These are phyloP conservation scores for Trididemnum nubilum DNA, from an alignment of 23 tunicate species.

Conservation along the genomic window DNA sequence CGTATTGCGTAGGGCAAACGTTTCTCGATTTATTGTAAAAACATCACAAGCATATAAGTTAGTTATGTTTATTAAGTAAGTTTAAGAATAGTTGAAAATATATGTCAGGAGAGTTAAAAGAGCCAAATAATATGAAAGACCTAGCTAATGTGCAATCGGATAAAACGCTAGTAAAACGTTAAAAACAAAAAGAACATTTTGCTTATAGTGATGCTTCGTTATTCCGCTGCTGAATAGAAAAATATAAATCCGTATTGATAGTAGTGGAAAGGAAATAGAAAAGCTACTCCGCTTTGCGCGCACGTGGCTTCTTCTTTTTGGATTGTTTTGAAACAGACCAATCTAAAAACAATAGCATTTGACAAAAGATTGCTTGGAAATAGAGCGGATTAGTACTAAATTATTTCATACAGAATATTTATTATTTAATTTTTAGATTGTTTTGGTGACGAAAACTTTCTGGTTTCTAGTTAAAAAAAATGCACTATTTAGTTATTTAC, in stretches of 20 bases:
- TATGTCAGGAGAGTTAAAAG: not conserved
- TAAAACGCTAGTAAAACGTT: not conserved
- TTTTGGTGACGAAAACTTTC: too few relatives aligned
- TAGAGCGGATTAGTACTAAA: not conserved
- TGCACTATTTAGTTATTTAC: too few relatives aligned
- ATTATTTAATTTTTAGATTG: too few relatives aligned
- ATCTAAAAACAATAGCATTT: constrained; percentile 35
- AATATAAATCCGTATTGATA: not conserved
- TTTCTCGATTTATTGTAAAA: not conserved
- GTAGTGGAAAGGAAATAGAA: too few relatives aligned
- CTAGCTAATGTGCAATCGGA: constrained; percentile 11
- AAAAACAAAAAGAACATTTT: too few relatives aligned
- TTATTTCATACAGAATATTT: too few relatives aligned
- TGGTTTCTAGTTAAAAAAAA: too few relatives aligned
- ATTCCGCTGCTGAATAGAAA: not conserved
- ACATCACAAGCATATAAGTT: not conserved
- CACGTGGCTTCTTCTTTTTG: constrained; percentile 55
- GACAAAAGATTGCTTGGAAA: not conserved
- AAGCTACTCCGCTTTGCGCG: constrained; percentile 62
- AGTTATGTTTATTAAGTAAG: not conserved
- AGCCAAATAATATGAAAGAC: not conserved
- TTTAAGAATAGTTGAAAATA: not conserved
- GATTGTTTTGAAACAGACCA: constrained; percentile 48
- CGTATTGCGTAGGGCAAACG: not conserved
- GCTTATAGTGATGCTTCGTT: not conserved